Evolutionary conservation across 2,113 vertebrate species (phyloP).

Genomic region (Hydropotes inermis): DNA sequence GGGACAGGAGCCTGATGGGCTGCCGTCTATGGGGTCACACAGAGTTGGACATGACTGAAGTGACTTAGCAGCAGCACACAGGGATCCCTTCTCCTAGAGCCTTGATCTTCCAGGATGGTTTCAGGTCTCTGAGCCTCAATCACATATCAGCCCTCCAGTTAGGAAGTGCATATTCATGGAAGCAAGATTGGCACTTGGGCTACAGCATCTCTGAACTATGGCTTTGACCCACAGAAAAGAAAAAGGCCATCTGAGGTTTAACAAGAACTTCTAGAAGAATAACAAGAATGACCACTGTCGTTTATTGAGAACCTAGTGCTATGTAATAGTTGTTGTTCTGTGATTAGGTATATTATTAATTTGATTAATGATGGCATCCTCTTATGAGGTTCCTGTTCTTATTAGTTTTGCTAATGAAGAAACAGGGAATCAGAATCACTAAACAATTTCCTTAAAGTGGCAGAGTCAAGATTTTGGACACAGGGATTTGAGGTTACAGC

Average conservation of each 20-base stretch:
- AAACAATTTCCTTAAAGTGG: background rate
- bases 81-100: background rate
- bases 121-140: background rate
- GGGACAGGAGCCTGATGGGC: too few relatives aligned
- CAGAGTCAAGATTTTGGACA: background rate
- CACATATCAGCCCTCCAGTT: background rate
- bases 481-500: background rate
- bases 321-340: rapidly evolving
- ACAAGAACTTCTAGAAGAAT: background rate
- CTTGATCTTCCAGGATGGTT: background rate
- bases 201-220: background rate
- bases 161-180: background rate
- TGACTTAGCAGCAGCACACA: too few relatives aligned
- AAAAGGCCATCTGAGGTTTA: background rate
- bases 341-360: background rate
- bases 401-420: background rate
- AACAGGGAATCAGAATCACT: background rate
- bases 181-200: background rate
- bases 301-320: background rate
- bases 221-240: background rate
- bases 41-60: too few relatives aligned
- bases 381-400: background rate
- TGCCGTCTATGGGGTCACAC: too few relatives aligned
- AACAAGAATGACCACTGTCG: background rate
- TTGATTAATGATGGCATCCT: background rate